These are phyloP conservation scores for Ectropis grisescens DNA, from an alignment of 1,140 invertebrate genomes.

Conservation along the genomic window DNA sequence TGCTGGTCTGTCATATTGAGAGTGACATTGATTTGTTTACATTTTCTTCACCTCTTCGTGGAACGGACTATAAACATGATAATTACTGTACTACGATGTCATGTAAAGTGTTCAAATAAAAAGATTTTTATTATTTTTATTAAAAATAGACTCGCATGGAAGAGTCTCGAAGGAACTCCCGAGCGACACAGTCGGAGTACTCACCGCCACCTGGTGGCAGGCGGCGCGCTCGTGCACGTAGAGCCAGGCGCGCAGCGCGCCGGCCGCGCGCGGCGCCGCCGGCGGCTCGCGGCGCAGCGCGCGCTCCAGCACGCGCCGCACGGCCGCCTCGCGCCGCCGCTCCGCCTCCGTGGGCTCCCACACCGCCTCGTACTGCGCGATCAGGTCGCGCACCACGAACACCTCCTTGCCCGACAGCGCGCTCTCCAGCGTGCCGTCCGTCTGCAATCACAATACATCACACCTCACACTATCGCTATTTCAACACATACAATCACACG, in stretches of 20 bases:
- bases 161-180: too few species aligned
- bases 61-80: too few species aligned
- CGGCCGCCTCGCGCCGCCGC: conserved; percentile 76
- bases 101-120: too few species aligned
- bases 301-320: conserved; percentile 78
- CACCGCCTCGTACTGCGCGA: conserved; percentile 68
- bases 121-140: too few species aligned
- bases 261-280: conserved; percentile 76
- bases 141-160: too few species aligned
- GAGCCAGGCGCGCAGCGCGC: conserved; percentile 87
- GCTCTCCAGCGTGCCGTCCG: conserved; percentile 42
- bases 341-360: conserved; percentile 68
- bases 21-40: too few species aligned
- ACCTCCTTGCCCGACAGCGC: conserved; percentile 77
- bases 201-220: conserved; percentile 75
- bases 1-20: too few species aligned
- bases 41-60: too few species aligned
- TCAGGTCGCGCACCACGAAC: conserved; percentile 79
- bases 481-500: too few species aligned
- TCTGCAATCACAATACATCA: conserved; percentile 25
- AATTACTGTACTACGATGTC: too few species aligned
- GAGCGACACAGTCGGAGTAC: too few species aligned
- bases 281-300: conserved; percentile 72
- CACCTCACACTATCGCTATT: too few species aligned
- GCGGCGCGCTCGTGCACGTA: conserved; percentile 71